phyloP scores from a whole-genome alignment of 1,140 invertebrate species.

The Dendroctonus ponderosae region DNA sequence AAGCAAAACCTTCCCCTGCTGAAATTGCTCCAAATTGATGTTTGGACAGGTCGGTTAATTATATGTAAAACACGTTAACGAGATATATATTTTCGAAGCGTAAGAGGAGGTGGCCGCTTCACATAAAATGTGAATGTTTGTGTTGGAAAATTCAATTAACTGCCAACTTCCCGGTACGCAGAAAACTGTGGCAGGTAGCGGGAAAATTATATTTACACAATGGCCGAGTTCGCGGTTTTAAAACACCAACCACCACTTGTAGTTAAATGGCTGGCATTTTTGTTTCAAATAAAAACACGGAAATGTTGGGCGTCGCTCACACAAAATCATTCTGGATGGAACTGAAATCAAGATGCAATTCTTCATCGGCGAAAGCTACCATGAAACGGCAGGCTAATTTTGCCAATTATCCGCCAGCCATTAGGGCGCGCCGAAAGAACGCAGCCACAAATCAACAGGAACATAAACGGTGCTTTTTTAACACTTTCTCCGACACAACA shows the following conservation, averaged over 20 bases:
- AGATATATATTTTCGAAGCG: conserved; percentile 4
- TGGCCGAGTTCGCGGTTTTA: conserved; percentile 12
- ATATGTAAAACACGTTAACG: conserved; percentile 12
- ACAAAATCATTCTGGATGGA: too few relatives aligned
- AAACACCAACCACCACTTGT: conserved; percentile 1
- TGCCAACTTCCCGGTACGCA: conserved; percentile 16
- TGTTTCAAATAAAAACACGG: conserved; percentile 14
- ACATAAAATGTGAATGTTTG: conserved; percentile 11
- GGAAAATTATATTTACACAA: conserved; percentile 17
- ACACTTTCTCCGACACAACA: not conserved
- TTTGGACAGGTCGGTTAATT: conserved; percentile 12
- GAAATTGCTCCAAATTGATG: not conserved
- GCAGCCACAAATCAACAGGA: conserved; percentile 5
- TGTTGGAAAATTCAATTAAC: conserved; percentile 21
- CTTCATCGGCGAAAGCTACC: not conserved
- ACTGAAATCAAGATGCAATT: not conserved
- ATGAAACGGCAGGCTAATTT: not conserved
- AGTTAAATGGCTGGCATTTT: conserved; percentile 3
- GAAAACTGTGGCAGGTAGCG: conserved; percentile 7
- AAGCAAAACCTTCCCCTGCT: too few relatives aligned
- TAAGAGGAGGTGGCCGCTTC: not conserved
- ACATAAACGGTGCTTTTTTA: conserved; percentile 19
- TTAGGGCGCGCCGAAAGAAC: not conserved
- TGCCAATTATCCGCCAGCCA: not conserved
- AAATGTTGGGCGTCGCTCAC: not conserved